These are phyloP conservation scores for Dynastes maya DNA, from an alignment of 2,888 invertebrate species.

Conservation along the genomic window DNA sequence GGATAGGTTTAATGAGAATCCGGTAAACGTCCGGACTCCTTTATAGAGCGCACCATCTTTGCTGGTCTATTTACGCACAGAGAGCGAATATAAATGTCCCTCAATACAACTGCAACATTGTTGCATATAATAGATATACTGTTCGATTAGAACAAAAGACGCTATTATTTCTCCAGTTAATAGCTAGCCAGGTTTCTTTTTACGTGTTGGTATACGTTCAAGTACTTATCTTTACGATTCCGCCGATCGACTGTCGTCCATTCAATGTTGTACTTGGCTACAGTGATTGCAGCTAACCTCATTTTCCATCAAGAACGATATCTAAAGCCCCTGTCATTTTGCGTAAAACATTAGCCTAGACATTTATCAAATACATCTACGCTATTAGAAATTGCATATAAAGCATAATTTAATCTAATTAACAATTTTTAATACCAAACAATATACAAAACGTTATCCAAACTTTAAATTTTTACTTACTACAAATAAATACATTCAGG, in stretches of 20 bases:
- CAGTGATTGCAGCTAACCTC: neutral
- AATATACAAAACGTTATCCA: too few species aligned
- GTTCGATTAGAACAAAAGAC: constrained; percentile 37
- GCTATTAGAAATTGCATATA: too few species aligned
- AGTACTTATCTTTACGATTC: constrained; percentile 11
- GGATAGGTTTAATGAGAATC: constrained; percentile 43
- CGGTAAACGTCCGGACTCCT: constrained; percentile 29
- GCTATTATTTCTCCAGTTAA: constrained; percentile 31
- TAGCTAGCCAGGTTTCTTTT: constrained; percentile 26
- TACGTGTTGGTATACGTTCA: constrained; percentile 4
- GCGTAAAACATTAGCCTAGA: too few species aligned
- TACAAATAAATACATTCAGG: too few species aligned
- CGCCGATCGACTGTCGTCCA: neutral
- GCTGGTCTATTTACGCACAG: constrained; percentile 38
- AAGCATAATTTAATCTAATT: too few species aligned
- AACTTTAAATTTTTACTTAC: too few species aligned
- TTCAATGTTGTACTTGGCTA: neutral
- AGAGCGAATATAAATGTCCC: constrained; percentile 36
- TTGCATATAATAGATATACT: constrained; percentile 34
- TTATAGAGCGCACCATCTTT: constrained; percentile 5
- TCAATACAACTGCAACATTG: constrained; percentile 42
- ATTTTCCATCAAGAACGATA: neutral
- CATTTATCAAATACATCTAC: too few species aligned
- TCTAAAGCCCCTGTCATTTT: too few species aligned
- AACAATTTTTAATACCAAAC: too few species aligned